Conservation (phyloP, 2,888 invertebrate genomes). For the Diabrotica balteata region DNA sequence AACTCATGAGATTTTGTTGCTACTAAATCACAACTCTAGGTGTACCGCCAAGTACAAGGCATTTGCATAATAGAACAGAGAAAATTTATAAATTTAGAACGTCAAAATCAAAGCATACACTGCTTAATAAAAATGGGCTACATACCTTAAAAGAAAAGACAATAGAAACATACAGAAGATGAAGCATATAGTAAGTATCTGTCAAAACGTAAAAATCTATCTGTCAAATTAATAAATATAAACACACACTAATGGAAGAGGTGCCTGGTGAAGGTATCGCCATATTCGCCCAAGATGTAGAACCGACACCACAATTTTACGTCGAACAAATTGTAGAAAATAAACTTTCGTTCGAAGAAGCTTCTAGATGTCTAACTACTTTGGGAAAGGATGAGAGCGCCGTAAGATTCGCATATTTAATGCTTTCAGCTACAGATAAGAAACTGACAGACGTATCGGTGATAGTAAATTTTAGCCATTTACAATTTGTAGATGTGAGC, state of each 20-base stretch:
- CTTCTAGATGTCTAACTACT: conserved; percentile 54
- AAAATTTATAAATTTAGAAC: too few relatives aligned
- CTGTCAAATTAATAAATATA: too few relatives aligned
- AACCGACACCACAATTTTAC: conserved; percentile 28
- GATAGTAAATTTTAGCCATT: conserved; percentile 63
- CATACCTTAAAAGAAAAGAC: too few relatives aligned
- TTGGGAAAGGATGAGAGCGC: conserved; percentile 60
- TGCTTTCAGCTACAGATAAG: conserved; percentile 63
- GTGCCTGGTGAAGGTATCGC: conserved; percentile 29
- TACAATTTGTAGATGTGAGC: conserved; percentile 67
- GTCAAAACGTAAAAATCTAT: too few relatives aligned
- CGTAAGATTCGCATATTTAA: conserved; percentile 66
- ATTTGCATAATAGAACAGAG: too few relatives aligned
- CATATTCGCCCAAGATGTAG: conserved; percentile 11
- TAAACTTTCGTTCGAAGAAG: conserved; percentile 55
- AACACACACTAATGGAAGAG: conserved; percentile 1
- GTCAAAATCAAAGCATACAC: too few relatives aligned
- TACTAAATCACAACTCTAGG: too few relatives aligned
- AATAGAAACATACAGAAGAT: too few relatives aligned
- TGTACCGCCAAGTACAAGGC: too few relatives aligned
- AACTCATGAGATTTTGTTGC: too few relatives aligned
- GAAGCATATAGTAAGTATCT: too few relatives aligned
- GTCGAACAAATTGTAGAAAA: conserved; percentile 48
- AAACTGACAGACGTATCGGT: conserved; percentile 64
- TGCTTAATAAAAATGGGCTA: too few relatives aligned